Evolutionary conservation across 2,797 vertebrate species (phyloP).

Genomic region (Psittacula derbiana): DNA sequence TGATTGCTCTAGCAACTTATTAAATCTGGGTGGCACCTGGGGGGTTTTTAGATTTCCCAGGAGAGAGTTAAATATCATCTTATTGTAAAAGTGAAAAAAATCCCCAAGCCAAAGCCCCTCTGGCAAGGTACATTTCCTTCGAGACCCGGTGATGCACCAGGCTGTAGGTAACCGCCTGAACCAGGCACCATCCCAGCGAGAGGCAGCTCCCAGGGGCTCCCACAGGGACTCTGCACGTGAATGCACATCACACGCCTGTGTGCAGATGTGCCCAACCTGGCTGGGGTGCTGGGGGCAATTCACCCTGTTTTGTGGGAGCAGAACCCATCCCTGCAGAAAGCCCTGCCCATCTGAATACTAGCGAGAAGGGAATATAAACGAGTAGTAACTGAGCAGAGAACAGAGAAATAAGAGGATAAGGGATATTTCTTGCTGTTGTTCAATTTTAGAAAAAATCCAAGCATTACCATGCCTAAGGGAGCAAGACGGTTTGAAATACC

Average conservation of each 20-base stretch:
- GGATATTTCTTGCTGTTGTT: not conserved
- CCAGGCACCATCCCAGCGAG: not conserved
- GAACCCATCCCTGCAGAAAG: not conserved
- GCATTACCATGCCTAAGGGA: not conserved
- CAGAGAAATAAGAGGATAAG: not conserved
- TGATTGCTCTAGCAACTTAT: not conserved
- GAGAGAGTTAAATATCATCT: not conserved
- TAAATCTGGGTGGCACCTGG: not conserved
- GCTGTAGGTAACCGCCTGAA: not conserved
- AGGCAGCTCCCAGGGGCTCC: not conserved
- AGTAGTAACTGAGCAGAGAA: not conserved
- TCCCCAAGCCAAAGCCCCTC: not conserved
- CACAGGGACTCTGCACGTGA: not conserved
- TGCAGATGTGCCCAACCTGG: not conserved
- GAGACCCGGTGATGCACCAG: not conserved
- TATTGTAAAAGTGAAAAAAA: not conserved
- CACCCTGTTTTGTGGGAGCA: not conserved
- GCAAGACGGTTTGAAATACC: not conserved
- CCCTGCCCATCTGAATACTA: not conserved
- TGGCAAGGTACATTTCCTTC: not conserved
- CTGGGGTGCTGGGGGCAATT: not conserved
- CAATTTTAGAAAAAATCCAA: not conserved
- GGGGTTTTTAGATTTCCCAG: not conserved
- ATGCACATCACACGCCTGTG: fast-evolving
- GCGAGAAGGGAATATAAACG: not conserved